Conservation (phyloP, 1,140 invertebrate species). For the Streblospio benedicti region DNA sequence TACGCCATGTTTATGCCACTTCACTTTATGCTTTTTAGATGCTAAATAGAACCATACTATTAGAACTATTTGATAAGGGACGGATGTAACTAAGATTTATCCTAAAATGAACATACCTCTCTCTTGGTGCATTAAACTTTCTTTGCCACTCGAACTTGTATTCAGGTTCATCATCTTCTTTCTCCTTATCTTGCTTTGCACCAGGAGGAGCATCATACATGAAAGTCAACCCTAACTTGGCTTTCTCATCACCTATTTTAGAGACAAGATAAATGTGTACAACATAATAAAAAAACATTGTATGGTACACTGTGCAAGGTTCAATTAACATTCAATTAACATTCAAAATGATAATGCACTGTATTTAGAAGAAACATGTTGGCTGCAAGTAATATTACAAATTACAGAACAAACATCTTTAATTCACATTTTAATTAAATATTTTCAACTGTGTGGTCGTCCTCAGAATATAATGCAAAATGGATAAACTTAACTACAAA, state of each 20-base stretch:
- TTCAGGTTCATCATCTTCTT: constrained; percentile 84
- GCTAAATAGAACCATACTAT: too few species aligned
- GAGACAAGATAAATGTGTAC: constrained; percentile 69
- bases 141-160: constrained; percentile 99
- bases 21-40: too few species aligned
- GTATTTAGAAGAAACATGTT: neutral
- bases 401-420: too few species aligned
- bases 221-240: constrained; percentile 96
- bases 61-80: too few species aligned
- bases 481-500: neutral
- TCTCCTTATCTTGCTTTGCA: constrained; percentile 52
- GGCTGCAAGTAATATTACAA: too few species aligned
- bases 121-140: constrained; percentile 95
- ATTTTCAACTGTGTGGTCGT: too few species aligned
- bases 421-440: too few species aligned
- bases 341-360: neutral
- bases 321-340: neutral
- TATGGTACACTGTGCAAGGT: too few species aligned
- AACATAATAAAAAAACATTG: constrained; percentile 14
- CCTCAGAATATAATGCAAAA: too few species aligned
- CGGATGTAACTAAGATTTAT: too few species aligned
- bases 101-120: constrained; percentile 59
- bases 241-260: constrained; percentile 98
- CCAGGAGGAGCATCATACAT: constrained; percentile 99
- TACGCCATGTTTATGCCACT: too few species aligned